Conservation (phyloP, 2,113 vertebrate species). For the Chrysochloris asiatica region DNA sequence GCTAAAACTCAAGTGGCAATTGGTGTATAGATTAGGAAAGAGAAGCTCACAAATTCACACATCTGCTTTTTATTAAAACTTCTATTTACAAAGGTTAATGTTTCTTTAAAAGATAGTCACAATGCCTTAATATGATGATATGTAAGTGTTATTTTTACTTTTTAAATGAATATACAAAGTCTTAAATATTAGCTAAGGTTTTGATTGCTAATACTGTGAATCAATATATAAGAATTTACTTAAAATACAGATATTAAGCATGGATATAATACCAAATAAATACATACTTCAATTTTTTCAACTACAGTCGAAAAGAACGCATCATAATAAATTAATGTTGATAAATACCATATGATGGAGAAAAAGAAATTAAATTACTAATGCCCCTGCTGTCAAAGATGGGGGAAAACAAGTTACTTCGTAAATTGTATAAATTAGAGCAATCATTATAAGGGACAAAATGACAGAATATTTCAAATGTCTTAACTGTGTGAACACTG, state of each 20-base stretch:
- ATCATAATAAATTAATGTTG: conserved; percentile 5
- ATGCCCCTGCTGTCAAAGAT: neutral
- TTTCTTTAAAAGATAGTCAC: conserved; percentile 32
- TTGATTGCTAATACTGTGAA: neutral
- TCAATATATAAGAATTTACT: neutral
- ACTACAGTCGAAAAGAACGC: neutral
- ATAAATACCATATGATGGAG: neutral
- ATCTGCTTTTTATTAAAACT: conserved; percentile 56
- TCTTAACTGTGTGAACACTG: neutral
- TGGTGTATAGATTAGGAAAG: conserved; percentile 23
- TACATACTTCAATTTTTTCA: neutral
- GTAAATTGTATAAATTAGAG: neutral
- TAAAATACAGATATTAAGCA: neutral
- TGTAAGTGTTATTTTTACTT: neutral
- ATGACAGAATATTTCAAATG: neutral
- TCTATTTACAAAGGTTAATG: conserved; percentile 37
- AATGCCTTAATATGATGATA: conserved; percentile 5
- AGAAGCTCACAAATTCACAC: conserved; percentile 55
- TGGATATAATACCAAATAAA: neutral
- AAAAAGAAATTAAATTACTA: conserved; percentile 17
- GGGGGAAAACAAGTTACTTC: neutral
- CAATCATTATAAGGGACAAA: neutral
- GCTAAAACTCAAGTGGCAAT: conserved; percentile 14
- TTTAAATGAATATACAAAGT: conserved; percentile 1
- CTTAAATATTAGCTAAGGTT: neutral